Evolutionary conservation across 2,888 invertebrate genomes (phyloP).

Genomic region (Autographa pulchrina): DNA sequence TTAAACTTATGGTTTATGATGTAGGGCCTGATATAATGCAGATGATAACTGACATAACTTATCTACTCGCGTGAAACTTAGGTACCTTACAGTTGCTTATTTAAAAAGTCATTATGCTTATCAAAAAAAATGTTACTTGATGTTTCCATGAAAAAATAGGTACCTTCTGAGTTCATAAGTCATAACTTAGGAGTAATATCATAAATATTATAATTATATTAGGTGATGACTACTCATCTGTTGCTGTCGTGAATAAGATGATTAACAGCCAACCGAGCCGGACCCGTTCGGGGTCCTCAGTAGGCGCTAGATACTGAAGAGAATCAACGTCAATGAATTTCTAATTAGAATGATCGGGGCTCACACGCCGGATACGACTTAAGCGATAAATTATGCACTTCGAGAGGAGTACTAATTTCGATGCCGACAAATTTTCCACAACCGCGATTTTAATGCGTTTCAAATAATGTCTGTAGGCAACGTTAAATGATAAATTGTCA

Average conservation of each 20-base stretch:
- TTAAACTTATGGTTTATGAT: constrained; percentile 10
- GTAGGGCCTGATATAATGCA: not conserved
- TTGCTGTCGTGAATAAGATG: constrained; percentile 18
- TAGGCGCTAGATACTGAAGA: constrained; percentile 54
- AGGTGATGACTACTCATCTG: constrained; percentile 29
- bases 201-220: constrained; percentile 55
- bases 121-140: no score
- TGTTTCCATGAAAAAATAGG: no score
- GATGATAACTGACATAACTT: not conserved
- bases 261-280: constrained; percentile 29
- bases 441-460: constrained; percentile 89
- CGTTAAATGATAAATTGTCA: constrained; percentile 89
- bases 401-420: constrained; percentile 87
- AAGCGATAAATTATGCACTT: constrained; percentile 88
- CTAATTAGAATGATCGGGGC: constrained; percentile 82
- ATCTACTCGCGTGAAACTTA: not conserved
- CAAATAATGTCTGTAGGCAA: constrained; percentile 89
- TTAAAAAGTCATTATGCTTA: constrained; percentile 35
- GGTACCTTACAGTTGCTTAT: constrained; percentile 19
- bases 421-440: constrained; percentile 89
- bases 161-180: no score
- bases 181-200: constrained; percentile 38
- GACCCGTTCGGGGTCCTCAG: constrained; percentile 23
- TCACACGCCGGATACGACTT: constrained; percentile 79
- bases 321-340: constrained; percentile 82